phyloP scores from a whole-genome alignment of 2,113 vertebrate species.

The Macquaria ambigua region DNA sequence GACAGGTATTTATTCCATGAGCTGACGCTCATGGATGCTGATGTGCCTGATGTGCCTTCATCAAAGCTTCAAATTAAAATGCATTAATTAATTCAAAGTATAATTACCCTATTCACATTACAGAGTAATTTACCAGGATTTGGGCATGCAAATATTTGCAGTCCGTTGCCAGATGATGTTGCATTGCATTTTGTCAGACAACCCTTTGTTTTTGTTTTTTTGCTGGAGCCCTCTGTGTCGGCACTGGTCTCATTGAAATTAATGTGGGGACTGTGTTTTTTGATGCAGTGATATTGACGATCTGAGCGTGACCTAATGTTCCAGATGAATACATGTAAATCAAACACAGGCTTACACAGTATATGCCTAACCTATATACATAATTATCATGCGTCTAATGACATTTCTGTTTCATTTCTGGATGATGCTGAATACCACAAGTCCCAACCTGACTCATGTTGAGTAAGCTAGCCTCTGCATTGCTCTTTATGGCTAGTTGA shows the following conservation, averaged over 20 bases:
- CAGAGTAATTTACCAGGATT: too few relatives aligned
- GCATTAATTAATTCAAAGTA: too few relatives aligned
- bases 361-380: conserved; percentile 26
- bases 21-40: too few relatives aligned
- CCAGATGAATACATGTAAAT: conserved; percentile 12
- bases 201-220: neutral
- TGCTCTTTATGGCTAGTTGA: conserved; percentile 2
- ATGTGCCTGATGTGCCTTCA: too few relatives aligned
- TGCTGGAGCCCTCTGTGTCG: too few relatives aligned
- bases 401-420: conserved; percentile 1
- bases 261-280: neutral
- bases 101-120: too few relatives aligned
- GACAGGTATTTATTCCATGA: too few relatives aligned
- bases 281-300: neutral
- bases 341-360: neutral
- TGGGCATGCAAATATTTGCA: too few relatives aligned
- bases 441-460: neutral
- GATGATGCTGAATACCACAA: conserved; percentile 4
- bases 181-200: too few relatives aligned
- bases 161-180: too few relatives aligned
- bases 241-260: neutral
- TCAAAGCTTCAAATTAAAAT: too few relatives aligned
- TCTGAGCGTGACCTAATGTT: conserved; percentile 24
- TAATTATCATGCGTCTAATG: conserved; percentile 8
- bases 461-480: neutral